These are phyloP conservation scores for Centruroides sculpturatus DNA, from an alignment of 1,140 invertebrate species.

Conservation along the genomic window DNA sequence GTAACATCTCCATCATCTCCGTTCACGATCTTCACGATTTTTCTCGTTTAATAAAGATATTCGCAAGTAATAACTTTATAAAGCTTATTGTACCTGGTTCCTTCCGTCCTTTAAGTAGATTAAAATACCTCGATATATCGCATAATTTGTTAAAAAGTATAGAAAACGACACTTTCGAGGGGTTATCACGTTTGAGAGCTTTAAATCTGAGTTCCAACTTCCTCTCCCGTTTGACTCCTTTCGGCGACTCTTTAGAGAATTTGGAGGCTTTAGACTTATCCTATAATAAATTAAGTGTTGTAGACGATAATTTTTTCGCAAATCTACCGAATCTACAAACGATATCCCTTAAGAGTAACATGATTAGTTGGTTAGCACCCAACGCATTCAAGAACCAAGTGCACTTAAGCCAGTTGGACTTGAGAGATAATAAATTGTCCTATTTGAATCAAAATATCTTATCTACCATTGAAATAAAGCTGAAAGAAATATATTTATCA, in stretches of 20 bases:
- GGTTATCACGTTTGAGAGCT: slow-evolving; percentile 48
- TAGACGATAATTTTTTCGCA: slow-evolving; percentile 46
- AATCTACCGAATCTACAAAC: slow-evolving; percentile 6
- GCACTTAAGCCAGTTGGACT: slow-evolving; percentile 57
- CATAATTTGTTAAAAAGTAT: slow-evolving; percentile 67
- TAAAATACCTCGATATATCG: slow-evolving; percentile 63
- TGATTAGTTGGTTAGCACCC: slow-evolving; percentile 55
- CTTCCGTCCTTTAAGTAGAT: slow-evolving; percentile 56
- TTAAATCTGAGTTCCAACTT: slow-evolving; percentile 70
- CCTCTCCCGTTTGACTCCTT: slow-evolving; percentile 64
- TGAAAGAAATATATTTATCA: slow-evolving; percentile 7
- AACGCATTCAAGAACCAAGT: slow-evolving; percentile 63
- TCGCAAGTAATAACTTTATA: slow-evolving; percentile 55
- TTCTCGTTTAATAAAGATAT: slow-evolving; percentile 54
- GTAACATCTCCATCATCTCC: slow-evolving; percentile 68
- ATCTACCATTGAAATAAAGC: slow-evolving; percentile 2
- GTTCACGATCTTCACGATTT: slow-evolving; percentile 76
- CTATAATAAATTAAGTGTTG: slow-evolving; percentile 60
- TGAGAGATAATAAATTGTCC: slow-evolving; percentile 69
- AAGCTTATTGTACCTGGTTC: slow-evolving; percentile 65
- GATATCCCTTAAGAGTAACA: slow-evolving; percentile 58
- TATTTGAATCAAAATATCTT: slow-evolving; percentile 40
- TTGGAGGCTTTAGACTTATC: slow-evolving; percentile 60
- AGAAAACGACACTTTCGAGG: slow-evolving; percentile 66
- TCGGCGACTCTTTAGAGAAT: slow-evolving; percentile 55